Conservation (phyloP, 64 coral and sea anemone genomes). For the Actinia tenebrosa region DNA sequence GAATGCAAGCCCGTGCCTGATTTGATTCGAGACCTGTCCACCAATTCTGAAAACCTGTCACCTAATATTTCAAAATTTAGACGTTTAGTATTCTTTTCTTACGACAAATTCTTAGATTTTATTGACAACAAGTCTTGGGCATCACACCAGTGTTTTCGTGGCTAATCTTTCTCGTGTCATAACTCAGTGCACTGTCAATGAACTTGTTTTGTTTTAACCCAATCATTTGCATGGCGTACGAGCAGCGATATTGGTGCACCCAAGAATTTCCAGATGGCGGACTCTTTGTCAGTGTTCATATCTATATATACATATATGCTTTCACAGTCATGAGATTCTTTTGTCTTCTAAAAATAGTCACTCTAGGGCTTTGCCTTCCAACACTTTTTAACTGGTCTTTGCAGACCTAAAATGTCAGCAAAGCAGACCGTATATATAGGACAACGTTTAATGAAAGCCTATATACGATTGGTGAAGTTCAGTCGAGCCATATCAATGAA, state of each 20-base stretch:
- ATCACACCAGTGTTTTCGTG: not conserved
- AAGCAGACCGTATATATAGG: not conserved
- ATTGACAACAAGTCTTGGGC: slow-evolving; percentile 11
- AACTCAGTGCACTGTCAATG: slow-evolving; percentile 14
- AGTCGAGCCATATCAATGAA: not conserved
- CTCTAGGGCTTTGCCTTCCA: not conserved
- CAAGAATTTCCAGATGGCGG: slow-evolving; percentile 18
- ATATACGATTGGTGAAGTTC: not conserved
- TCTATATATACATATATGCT: slow-evolving; percentile 1
- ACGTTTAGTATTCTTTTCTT: not conserved
- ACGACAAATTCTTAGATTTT: not conserved
- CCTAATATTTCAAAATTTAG: slow-evolving; percentile 1
- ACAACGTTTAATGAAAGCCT: not conserved
- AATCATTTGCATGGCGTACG: not conserved
- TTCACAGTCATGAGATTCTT: not conserved
- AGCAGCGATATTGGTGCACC: slow-evolving; percentile 4
- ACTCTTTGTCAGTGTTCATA: not conserved
- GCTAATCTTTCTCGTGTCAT: slow-evolving; percentile 3
- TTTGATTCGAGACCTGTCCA: slow-evolving; percentile 11
- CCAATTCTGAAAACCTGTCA: not conserved
- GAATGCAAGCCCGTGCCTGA: not conserved
- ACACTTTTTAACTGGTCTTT: not conserved
- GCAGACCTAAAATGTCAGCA: not conserved
- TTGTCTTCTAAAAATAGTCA: not conserved
- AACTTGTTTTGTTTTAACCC: slow-evolving; percentile 14